Evolutionary conservation across 35 echinoderm and acorn worm species (phyloP).

Genomic region (Acanthaster planci): DNA sequence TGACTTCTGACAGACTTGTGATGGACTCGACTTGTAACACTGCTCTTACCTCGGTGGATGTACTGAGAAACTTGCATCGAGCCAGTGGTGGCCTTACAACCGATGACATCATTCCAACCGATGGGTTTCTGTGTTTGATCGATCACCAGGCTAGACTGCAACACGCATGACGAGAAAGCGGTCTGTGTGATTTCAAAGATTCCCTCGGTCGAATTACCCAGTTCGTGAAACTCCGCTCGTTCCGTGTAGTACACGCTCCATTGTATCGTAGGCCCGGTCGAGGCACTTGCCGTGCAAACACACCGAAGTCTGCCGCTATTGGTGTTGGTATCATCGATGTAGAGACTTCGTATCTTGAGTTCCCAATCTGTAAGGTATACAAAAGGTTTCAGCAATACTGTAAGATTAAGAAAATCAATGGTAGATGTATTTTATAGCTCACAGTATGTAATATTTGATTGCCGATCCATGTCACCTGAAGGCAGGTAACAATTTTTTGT

Average conservation of each 20-base stretch:
- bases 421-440: no score
- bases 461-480: no score
- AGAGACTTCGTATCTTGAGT: not conserved
- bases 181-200: not conserved
- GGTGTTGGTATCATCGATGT: not conserved
- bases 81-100: not conserved
- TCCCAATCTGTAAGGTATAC: not conserved
- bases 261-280: not conserved
- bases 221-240: not conserved
- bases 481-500: no score
- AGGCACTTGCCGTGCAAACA: slow-evolving; percentile 9
- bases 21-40: not conserved
- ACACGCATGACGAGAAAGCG: not conserved
- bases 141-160: not conserved
- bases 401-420: no score
- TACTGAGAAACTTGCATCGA: not conserved
- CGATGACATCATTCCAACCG: not conserved
- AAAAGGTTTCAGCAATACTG: not conserved
- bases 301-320: not conserved
- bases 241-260: not conserved
- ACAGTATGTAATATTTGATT: no score
- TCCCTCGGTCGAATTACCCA: not conserved
- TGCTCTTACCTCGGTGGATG: not conserved
- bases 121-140: not conserved
- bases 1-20: no score